phyloP scores from a whole-genome alignment of 1,140 invertebrate species.

The Ips typographus region DNA sequence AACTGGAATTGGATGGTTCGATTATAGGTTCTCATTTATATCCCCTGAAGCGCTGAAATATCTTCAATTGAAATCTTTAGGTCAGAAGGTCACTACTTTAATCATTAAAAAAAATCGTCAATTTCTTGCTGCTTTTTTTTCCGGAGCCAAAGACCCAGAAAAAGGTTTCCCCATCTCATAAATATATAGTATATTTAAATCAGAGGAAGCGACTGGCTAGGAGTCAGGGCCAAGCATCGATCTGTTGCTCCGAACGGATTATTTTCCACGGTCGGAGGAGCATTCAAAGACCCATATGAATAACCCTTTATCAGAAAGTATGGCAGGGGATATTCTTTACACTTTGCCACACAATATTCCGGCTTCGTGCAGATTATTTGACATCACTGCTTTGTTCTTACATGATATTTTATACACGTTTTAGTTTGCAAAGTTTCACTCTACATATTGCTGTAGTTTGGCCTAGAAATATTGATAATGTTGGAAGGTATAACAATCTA shows the following conservation, averaged over 20 bases:
- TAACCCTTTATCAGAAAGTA: not conserved
- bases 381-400: too few species aligned
- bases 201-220: constrained; percentile 4
- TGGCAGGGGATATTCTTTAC: constrained; percentile 4
- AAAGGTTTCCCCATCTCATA: too few species aligned
- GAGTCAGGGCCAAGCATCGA: not conserved
- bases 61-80: not conserved
- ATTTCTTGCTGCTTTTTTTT: not conserved
- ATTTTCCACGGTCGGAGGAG: not conserved
- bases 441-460: too few species aligned
- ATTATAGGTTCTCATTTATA: too few species aligned
- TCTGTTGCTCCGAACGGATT: not conserved
- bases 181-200: too few species aligned
- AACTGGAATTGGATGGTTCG: too few species aligned
- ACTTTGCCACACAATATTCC: constrained; percentile 6
- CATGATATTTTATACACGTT: too few species aligned
- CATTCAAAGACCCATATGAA: constrained; percentile 11
- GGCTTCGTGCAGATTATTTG: not conserved
- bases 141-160: not conserved
- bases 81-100: not conserved
- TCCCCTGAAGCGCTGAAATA: not conserved
- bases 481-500: too few species aligned
- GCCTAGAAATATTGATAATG: too few species aligned
- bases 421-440: too few species aligned
- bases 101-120: not conserved